Evolutionary conservation across 2,888 invertebrate genomes (phyloP), one percentile per base, ranked within the genome.

Genomic region (Ophion costatus): DNA sequence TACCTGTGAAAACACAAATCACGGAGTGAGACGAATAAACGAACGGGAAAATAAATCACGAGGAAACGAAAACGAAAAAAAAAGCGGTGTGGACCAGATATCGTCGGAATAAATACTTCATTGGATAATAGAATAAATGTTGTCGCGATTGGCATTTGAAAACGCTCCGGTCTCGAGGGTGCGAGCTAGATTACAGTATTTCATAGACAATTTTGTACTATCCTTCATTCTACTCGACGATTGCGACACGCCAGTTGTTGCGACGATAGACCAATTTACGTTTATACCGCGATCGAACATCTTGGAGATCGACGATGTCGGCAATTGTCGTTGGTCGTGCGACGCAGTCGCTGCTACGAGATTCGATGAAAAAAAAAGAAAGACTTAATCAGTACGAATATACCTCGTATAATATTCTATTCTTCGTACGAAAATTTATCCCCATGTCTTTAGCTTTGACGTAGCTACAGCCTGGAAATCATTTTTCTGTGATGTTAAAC

Each of bases 151-250:
- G 63, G 77, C 78, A 78, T 81, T 73, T 83, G 70, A 74, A 42
- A 82, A 86, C 67, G 80, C 84, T 82, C 81, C 67, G 84, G 71
- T 76, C 71, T 76, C 71, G 61, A 80, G 61, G 87, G 84, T 86
- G 86, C 84, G 69, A 76, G 51, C 59, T 80, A 85, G 74, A 83
- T 71, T 83, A 83, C 88, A 88, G 86, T 88, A 88, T 89, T 87
- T 89, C 86, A 82, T 87, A 87, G 82, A 85, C 82, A 85, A 84
- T 88, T 87, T 88, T 87, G 66, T 84, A 85, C 78, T 83, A 74
- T 75, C 69, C 56, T 80, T 88, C 76, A 61, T 83, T 76, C 59
- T 56, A 84, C 51, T 82, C 57, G n/a, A 76, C 59, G 82, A 79
- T 42, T 59, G 11, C 57, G 69, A 59, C 51, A 81, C 66, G 74